Evolutionary conservation across 2,888 invertebrate species (phyloP), one percentile per base, ranked within the genome.

Genomic region (Coleophora deauratella): DNA sequence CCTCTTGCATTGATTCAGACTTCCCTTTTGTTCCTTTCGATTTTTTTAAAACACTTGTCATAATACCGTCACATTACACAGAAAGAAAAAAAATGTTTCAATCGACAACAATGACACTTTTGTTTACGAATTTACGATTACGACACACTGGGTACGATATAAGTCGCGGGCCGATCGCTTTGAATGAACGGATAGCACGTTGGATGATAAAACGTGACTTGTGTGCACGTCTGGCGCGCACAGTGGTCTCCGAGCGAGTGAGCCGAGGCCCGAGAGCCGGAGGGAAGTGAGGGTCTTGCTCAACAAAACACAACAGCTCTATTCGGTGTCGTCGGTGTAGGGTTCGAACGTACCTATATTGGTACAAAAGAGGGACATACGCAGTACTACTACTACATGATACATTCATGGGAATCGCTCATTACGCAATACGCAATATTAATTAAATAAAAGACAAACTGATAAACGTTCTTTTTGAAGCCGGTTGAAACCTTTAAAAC

Each of bases 1-100:
- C 86, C 55, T 86, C 86, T 66, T 84, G 86, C 86, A 85, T 84
- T 58, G 86, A 85, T 71, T 77, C 82, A 37, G 84, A 84, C 78
- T 85, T 86, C 46, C 82, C 82, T 66, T 85, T 85, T 44, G 74
- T 69, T 40, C 81, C 85, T 66, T 73, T 76, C 40, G 81, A 74
- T 62, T 84, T 85, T 63, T 86, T 86, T 54, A 85, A 72, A 54
- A 85, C 86, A 86, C 86, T 84, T 50, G 84, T 85, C 86, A 85
- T 84, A 67, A 21, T 21, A 66, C 58, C 52, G 57, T 65, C 76
- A 82, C 81, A 78, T 72, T 60, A 75, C 31, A 8, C 41, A 36
- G 28, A 33, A 21, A 40, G 33, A 33, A 37, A 12, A 37, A 31
- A 39, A 30, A 13, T 11, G 4, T 31, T n/a, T 28, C 28, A 31